These are phyloP conservation scores for Ophioninae sp. DNA, from an alignment of 2,888 invertebrate species.

Conservation along the genomic window DNA sequence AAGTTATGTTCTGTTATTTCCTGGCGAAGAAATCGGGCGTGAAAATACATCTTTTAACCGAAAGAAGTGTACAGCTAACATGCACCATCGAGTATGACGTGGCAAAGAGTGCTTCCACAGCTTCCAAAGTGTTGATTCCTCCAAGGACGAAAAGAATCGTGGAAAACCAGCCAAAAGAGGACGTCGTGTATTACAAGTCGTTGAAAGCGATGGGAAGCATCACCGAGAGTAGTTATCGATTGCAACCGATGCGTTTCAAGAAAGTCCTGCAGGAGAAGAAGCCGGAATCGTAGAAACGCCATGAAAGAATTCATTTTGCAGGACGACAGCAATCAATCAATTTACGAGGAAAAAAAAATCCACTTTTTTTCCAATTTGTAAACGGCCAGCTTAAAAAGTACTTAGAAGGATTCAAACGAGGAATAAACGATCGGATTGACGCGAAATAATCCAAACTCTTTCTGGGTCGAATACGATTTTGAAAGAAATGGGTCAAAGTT, in stretches of 20 bases:
- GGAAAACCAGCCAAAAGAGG: neutral
- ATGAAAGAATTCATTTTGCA: neutral
- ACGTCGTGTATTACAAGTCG: neutral
- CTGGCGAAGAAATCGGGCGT: neutral
- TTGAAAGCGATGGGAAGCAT: neutral
- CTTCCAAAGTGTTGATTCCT: neutral
- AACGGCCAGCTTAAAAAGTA: no score
- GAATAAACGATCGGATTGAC: no score
- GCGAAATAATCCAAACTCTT: no score
- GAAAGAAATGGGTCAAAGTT: no score
- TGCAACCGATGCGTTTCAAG: neutral
- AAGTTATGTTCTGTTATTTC: neutral
- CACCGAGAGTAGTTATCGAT: neutral
- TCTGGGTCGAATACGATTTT: no score
- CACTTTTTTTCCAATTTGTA: no score
- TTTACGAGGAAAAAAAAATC: no score
- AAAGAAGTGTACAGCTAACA: neutral
- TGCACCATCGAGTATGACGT: neutral
- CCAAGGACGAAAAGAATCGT: neutral
- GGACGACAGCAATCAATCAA: neutral
- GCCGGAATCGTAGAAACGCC: neutral
- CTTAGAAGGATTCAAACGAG: no score
- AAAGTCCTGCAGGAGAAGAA: neutral
- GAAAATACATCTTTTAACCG: neutral
- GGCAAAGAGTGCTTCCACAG: neutral